These are phyloP conservation scores for Azemiops feae DNA, from an alignment of 2,113 vertebrate species.

Conservation along the genomic window DNA sequence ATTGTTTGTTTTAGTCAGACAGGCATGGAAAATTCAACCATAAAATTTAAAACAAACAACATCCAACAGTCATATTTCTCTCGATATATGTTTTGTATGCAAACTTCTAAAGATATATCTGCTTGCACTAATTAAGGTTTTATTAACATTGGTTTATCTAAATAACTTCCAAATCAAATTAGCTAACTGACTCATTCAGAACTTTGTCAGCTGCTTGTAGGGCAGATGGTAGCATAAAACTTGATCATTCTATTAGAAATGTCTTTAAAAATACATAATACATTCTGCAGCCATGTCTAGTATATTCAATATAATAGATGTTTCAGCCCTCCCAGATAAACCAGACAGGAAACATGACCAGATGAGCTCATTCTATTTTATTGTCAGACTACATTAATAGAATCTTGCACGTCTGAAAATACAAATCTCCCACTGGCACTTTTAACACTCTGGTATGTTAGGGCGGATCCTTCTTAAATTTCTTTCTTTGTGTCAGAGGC, in stretches of 20 bases:
- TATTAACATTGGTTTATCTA: neutral
- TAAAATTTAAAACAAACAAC: neutral
- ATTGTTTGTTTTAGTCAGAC: neutral
- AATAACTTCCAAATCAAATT: neutral
- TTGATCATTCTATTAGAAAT: neutral
- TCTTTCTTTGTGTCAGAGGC: neutral
- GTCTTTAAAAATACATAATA: neutral
- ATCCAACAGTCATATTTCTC: neutral
- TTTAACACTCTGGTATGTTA: neutral
- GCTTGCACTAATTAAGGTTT: neutral
- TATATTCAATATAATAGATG: neutral
- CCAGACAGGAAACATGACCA: neutral
- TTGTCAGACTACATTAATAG: neutral
- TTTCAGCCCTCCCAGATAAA: neutral
- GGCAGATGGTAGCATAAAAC: neutral
- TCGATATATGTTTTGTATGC: neutral
- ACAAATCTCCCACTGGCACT: neutral
- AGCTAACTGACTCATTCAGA: neutral
- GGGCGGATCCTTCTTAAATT: neutral
- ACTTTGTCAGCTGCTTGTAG: neutral
- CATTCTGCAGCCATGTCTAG: neutral
- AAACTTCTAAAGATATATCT: neutral
- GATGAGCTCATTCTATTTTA: neutral
- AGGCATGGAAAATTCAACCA: neutral
- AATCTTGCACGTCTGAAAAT: neutral